phyloP scores from a whole-genome alignment of 2,797 vertebrate genomes.

The Luscinia luscinia region DNA sequence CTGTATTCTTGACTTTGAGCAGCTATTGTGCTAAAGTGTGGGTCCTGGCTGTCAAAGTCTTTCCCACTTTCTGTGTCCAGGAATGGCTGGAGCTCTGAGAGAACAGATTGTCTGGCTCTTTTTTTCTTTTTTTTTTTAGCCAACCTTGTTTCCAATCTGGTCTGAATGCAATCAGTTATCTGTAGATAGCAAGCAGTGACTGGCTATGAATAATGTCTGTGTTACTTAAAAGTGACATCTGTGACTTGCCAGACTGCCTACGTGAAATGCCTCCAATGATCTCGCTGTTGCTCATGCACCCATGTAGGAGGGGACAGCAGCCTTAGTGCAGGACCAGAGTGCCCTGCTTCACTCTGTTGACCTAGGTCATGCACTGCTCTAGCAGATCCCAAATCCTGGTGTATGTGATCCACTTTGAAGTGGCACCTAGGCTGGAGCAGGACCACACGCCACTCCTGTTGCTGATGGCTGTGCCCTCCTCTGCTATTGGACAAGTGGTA shows the following conservation, averaged over 20 bases:
- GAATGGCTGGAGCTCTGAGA: conserved; percentile 38
- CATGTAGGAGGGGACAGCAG: not conserved
- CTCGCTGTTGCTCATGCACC: not conserved
- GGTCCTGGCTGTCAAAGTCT: not conserved
- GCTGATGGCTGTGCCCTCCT: not conserved
- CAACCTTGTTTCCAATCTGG: conserved; percentile 63
- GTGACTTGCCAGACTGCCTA: conserved; percentile 69
- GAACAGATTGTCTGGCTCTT: conserved; percentile 53
- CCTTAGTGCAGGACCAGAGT: not conserved
- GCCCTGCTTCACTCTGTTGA: not conserved
- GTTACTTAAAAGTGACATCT: conserved; percentile 62
- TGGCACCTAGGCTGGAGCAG: rapidly evolving
- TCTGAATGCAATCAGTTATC: conserved; percentile 60
- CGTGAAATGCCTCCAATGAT: conserved; percentile 56
- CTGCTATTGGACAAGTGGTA: rapidly evolving
- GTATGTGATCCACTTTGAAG: rapidly evolving
- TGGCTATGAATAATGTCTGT: conserved; percentile 67
- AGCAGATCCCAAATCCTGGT: not conserved
- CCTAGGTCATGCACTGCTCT: not conserved
- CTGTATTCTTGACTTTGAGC: conserved; percentile 11
- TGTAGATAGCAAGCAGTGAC: conserved; percentile 59
- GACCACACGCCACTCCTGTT: not conserved
- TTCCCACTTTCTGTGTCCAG: conserved; percentile 25
- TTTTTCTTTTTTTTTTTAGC: not conserved
- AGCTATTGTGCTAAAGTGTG: not conserved